Conservation (phyloP, 1,140 invertebrate genomes). For the Drosophila willistoni region DNA sequence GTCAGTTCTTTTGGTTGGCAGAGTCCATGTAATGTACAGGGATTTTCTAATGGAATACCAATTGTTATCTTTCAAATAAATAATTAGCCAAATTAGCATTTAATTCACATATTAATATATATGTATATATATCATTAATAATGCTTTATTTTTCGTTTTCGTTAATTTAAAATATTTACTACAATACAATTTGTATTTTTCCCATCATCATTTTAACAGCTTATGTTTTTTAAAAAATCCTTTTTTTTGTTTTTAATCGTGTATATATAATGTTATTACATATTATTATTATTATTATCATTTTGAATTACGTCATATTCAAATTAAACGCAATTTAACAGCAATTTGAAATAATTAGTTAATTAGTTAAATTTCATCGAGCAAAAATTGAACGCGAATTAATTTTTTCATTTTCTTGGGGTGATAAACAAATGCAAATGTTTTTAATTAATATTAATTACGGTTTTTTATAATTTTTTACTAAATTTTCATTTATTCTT, state of each 20-base stretch:
- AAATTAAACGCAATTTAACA: constrained; percentile 70
- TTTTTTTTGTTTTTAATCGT: constrained; percentile 44
- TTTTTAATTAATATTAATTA: background rate
- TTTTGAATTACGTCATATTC: constrained; percentile 32
- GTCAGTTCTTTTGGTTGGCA: constrained; percentile 86
- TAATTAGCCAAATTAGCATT: constrained; percentile 20
- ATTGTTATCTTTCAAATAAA: constrained; percentile 1
- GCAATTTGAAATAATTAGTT: constrained; percentile 12
- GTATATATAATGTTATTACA: constrained; percentile 44
- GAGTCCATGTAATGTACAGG: constrained; percentile 34
- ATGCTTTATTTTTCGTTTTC: constrained; percentile 68
- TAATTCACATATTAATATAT: constrained; percentile 24
- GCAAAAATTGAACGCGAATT: constrained; percentile 70
- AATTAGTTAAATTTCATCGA: constrained; percentile 50
- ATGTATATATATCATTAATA: constrained; percentile 66
- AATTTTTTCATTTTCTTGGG: constrained; percentile 41
- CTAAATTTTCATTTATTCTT: constrained; percentile 19
- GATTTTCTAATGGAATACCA: background rate
- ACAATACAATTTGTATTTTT: constrained; percentile 67
- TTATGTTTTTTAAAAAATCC: constrained; percentile 69
- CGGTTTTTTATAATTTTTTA: constrained; percentile 35
- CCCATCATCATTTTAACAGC: constrained; percentile 74
- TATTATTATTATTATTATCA: constrained; percentile 60
- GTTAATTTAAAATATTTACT: constrained; percentile 63
- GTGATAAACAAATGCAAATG: constrained; percentile 11